Conservation (phyloP, 1,140 invertebrate genomes). For the Protaetia brevitarsis region DNA sequence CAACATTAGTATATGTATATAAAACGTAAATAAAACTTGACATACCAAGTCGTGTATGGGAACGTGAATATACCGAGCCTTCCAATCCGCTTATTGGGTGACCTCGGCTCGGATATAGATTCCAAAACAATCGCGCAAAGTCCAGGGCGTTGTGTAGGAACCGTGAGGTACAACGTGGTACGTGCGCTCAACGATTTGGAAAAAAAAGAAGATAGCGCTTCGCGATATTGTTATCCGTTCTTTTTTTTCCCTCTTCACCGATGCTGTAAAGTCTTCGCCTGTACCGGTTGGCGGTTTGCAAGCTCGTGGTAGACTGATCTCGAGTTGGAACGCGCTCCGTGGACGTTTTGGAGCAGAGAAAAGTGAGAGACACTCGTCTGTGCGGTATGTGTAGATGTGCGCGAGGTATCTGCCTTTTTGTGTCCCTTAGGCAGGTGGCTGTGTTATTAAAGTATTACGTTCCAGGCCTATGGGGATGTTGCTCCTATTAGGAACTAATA, state of each 20-base stretch:
- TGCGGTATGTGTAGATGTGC: background rate
- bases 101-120: slow-evolving; percentile 4
- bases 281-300: background rate
- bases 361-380: background rate
- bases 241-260: too few relatives aligned
- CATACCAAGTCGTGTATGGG: slow-evolving; percentile 9
- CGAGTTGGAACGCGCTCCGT: background rate
- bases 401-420: background rate
- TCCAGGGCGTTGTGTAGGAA: background rate
- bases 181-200: background rate
- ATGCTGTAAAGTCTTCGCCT: too few relatives aligned
- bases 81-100: background rate
- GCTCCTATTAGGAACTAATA: background rate
- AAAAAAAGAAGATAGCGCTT: background rate
- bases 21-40: slow-evolving; percentile 10
- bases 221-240: background rate
- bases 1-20: slow-evolving; percentile 13
- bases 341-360: background rate
- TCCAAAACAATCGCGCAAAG: slow-evolving; percentile 6
- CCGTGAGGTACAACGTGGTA: too few relatives aligned
- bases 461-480: background rate
- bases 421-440: background rate
- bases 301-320: background rate
- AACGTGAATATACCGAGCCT: too few relatives aligned
- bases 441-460: background rate